Percentiles rank a stretch among this genome's conserved stretches.
phyloP scores from a whole-genome alignment of 1,140 invertebrate species.

The Zelostemma sp. region DNA sequence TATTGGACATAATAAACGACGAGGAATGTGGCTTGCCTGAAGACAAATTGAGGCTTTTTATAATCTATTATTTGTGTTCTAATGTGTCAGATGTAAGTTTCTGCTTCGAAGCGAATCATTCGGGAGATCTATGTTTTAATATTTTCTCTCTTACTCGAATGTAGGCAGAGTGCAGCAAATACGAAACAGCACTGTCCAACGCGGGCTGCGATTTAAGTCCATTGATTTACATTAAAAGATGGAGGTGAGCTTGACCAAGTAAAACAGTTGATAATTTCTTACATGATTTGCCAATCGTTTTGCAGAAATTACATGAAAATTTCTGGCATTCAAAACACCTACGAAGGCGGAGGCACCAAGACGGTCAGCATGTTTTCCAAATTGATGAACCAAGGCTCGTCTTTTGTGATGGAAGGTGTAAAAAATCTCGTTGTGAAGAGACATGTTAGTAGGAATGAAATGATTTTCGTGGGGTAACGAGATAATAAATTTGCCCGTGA shows the following conservation, averaged over 20 bases:
- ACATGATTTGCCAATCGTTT: too few species aligned
- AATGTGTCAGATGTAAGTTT: conserved; percentile 79
- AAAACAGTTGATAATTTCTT: not conserved
- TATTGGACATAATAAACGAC: conserved; percentile 88
- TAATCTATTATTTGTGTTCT: conserved; percentile 93
- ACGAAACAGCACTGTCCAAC: conserved; percentile 81
- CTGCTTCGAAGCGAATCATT: conserved; percentile 1
- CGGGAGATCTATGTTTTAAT: conserved; percentile 5
- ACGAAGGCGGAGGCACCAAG: conserved; percentile 95
- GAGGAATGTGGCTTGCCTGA: conserved; percentile 87
- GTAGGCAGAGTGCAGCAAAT: conserved; percentile 82
- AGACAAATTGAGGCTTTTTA: conserved; percentile 95
- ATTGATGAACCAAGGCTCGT: conserved; percentile 95
- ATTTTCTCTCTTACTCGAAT: conserved; percentile 11
- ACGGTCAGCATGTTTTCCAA: conserved; percentile 99
- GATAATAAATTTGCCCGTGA: too few species aligned
- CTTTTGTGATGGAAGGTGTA: conserved; percentile 99
- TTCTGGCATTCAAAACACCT: conserved; percentile 78
- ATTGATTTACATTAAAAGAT: conserved; percentile 88
- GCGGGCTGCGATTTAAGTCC: conserved; percentile 89
- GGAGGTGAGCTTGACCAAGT: conserved; percentile 76
- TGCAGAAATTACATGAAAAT: conserved; percentile 85
- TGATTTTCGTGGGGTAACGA: conserved; percentile 5
- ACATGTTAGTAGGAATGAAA: conserved; percentile 78
- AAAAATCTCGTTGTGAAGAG: conserved; percentile 99